Percentiles rank a stretch among this genome's conserved stretches.
phyloP scores from a whole-genome alignment of 92 coral and sea anemone genomes.

The Actinernus sp. region DNA sequence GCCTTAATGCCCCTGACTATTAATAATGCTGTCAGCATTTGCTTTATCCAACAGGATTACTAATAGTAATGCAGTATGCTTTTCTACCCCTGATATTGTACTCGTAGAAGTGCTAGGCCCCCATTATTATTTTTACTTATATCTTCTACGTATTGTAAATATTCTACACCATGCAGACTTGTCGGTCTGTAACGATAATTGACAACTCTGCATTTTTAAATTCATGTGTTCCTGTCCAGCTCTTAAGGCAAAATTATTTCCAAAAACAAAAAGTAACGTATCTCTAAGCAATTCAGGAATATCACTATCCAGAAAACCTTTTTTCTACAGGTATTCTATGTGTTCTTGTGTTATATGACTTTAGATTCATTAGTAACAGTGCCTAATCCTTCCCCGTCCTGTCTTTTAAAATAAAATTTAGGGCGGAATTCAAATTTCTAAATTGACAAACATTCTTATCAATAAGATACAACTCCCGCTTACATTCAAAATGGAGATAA shows the following conservation, averaged over 20 bases:
- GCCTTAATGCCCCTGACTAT: too few relatives aligned
- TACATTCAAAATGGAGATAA: slow-evolving; percentile 55
- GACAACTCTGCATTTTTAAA: slow-evolving; percentile 46
- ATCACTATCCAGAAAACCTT: slow-evolving; percentile 34
- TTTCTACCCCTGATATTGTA: too few relatives aligned
- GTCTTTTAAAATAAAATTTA: slow-evolving; percentile 57
- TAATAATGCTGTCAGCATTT: too few relatives aligned
- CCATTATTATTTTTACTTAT: slow-evolving; percentile 49
- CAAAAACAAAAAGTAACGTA: slow-evolving; percentile 48
- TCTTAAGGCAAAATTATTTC: slow-evolving; percentile 48
- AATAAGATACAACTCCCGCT: slow-evolving; percentile 33
- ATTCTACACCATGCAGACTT: slow-evolving; percentile 42
- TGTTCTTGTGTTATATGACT: slow-evolving; percentile 34
- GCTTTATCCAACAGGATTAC: too few relatives aligned
- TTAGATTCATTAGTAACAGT: slow-evolving; percentile 27
- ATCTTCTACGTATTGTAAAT: slow-evolving; percentile 54
- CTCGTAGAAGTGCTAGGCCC: slow-evolving; percentile 52
- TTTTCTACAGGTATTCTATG: slow-evolving; percentile 33
- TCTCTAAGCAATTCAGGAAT: slow-evolving; percentile 37
- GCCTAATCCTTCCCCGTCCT: slow-evolving; percentile 52
- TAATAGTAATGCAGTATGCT: too few relatives aligned
- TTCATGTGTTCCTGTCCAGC: slow-evolving; percentile 73
- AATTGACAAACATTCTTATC: slow-evolving; percentile 40
- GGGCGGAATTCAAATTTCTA: slow-evolving; percentile 49
- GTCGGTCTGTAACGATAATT: slow-evolving; percentile 49